A percentile compares a stretch with the other conserved stretches of the same genome.
These are phyloP conservation scores for Gyrodactylus bullatarudis DNA, from an alignment of 1,140 invertebrate species.

Conservation along the genomic window DNA sequence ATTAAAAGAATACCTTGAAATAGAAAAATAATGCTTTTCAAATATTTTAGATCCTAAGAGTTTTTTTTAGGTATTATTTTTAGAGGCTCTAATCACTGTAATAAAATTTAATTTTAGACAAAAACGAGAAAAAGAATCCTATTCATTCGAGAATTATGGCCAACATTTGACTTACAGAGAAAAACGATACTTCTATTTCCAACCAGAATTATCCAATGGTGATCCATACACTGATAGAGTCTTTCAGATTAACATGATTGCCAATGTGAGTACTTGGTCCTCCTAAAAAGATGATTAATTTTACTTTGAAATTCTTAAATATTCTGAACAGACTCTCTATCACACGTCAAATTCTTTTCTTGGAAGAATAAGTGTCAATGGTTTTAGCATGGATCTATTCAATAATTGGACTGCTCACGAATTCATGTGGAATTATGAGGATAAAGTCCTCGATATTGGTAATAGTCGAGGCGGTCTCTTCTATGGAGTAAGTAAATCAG, in stretches of 20 bases:
- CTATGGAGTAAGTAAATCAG: neutral
- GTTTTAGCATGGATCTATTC: too few relatives aligned
- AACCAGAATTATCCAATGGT: neutral
- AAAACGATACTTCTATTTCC: neutral
- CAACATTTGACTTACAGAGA: neutral
- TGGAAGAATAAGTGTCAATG: too few relatives aligned
- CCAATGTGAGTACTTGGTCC: neutral
- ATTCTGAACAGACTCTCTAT: neutral
- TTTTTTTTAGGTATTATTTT: too few relatives aligned
- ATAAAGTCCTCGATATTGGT: neutral
- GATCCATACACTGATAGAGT: neutral
- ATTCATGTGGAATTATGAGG: neutral
- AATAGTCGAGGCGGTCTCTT: too few relatives aligned
- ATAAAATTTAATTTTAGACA: too few relatives aligned
- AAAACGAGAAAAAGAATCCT: neutral
- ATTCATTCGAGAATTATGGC: neutral
- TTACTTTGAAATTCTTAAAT: neutral
- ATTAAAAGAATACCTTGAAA: too few relatives aligned
- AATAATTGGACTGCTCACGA: neutral
- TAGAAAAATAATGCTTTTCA: too few relatives aligned
- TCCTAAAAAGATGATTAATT: neutral
- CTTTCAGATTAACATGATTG: neutral
- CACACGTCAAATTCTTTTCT: too few relatives aligned
- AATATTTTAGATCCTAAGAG: too few relatives aligned
- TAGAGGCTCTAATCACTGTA: too few relatives aligned